Evolutionary conservation across 2,888 invertebrate species (phyloP).

Genomic region (Pachydiplax longipennis): DNA sequence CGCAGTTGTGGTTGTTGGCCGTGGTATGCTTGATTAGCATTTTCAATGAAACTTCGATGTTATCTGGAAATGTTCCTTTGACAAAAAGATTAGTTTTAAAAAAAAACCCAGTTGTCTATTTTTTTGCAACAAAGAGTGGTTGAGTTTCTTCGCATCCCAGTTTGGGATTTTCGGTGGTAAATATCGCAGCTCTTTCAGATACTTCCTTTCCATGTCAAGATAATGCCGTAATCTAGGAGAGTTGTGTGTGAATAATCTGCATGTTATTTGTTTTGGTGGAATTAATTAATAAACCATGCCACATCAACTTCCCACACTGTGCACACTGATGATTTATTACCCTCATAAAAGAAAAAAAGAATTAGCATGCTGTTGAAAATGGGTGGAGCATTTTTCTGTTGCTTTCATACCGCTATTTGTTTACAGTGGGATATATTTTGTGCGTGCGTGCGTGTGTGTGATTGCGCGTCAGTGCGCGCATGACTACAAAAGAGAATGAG

Average conservation of each 20-base stretch:
- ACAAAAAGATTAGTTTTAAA: too few species aligned
- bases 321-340: slow-evolving; percentile 7
- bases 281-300: not conserved
- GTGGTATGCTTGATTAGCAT: not conserved
- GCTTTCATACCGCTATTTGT: slow-evolving; percentile 5
- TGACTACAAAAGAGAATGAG: not conserved
- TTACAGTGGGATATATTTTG: slow-evolving; percentile 27
- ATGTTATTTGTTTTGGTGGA: not conserved
- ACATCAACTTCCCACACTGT: slow-evolving; percentile 23
- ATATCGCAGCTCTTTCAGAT: too few species aligned
- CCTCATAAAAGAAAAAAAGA: not conserved
- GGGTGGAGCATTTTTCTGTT: slow-evolving; percentile 34
- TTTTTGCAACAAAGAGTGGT: too few species aligned
- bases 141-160: too few species aligned
- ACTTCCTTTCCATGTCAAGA: too few species aligned
- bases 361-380: slow-evolving; percentile 26
- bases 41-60: not conserved
- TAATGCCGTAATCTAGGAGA: too few species aligned
- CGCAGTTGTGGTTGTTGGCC: slow-evolving; percentile 37
- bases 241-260: too few species aligned
- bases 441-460: not conserved
- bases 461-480: not conserved
- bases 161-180: too few species aligned
- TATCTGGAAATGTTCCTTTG: too few species aligned
- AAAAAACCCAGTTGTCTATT: too few species aligned